Percentiles rank a stretch among this genome's conserved stretches.
Conservation (phyloP, 1,140 invertebrate genomes). For the Drosophila ogumai region DNA sequence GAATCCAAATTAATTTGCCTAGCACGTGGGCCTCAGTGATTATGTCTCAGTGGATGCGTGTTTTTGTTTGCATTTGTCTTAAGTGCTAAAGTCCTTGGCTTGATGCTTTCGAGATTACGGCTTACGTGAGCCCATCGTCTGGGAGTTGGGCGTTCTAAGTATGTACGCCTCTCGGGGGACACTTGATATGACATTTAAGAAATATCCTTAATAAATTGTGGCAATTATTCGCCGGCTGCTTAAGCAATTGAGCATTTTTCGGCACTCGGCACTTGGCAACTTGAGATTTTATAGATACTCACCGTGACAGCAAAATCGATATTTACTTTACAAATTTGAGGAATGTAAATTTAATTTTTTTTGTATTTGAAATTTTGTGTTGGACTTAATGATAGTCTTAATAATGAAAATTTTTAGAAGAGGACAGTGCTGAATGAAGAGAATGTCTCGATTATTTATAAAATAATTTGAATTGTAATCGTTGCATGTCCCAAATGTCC, state of each 20-base stretch:
- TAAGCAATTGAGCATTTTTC: slow-evolving; percentile 2
- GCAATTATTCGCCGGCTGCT: slow-evolving; percentile 31
- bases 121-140: slow-evolving; percentile 39
- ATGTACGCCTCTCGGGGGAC: slow-evolving; percentile 2
- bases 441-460: too few relatives aligned
- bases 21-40: slow-evolving; percentile 61
- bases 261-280: background rate
- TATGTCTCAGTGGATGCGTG: slow-evolving; percentile 37
- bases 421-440: too few relatives aligned
- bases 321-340: background rate
- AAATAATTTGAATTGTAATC: too few relatives aligned
- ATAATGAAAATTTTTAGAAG: too few relatives aligned
- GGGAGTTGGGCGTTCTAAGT: background rate
- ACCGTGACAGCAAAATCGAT: slow-evolving; percentile 2
- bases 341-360: too few relatives aligned
- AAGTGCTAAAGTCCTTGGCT: slow-evolving; percentile 59
- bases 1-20: slow-evolving; percentile 69
- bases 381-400: too few relatives aligned
- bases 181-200: slow-evolving; percentile 37
- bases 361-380: too few relatives aligned
- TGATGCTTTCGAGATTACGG: slow-evolving; percentile 50
- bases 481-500: too few relatives aligned
- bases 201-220: slow-evolving; percentile 43
- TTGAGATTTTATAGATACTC: background rate
- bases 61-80: slow-evolving; percentile 52